Evolutionary conservation across 2,797 vertebrate species (phyloP).

Genomic region (Centropyge bicolor): DNA sequence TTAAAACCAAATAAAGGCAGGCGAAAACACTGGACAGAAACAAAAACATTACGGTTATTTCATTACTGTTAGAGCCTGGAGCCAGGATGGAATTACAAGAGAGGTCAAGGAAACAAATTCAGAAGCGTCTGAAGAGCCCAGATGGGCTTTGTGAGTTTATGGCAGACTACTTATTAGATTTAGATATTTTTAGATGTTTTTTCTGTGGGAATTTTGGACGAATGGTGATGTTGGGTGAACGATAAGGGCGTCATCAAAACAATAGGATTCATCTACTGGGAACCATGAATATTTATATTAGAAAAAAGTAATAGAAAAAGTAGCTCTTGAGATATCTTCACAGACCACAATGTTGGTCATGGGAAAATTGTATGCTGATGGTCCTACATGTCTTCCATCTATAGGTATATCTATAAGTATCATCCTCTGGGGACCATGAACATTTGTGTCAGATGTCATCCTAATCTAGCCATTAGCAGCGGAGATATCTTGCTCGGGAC

Average conservation of each 20-base stretch:
- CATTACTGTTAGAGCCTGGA: slow-evolving; percentile 25
- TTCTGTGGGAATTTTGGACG: neutral
- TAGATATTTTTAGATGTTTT: neutral
- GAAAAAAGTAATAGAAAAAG: too few relatives aligned
- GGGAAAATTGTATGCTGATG: too few relatives aligned
- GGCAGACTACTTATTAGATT: neutral
- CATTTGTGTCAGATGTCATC: neutral
- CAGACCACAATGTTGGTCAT: too few relatives aligned
- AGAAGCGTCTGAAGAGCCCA: neutral
- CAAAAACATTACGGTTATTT: neutral
- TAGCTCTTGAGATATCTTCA: too few relatives aligned
- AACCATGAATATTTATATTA: neutral
- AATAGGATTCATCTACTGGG: neutral
- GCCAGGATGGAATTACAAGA: slow-evolving; percentile 2
- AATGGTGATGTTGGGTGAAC: neutral
- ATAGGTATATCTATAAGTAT: neutral
- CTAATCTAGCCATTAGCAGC: too few relatives aligned
- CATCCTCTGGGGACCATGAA: neutral
- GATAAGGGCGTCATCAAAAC: neutral
- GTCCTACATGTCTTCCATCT: too few relatives aligned
- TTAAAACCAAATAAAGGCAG: neutral
- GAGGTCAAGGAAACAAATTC: neutral
- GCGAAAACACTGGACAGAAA: neutral
- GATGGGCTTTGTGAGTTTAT: neutral
- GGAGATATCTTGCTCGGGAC: neutral